phyloP scores from a whole-genome alignment of 2,113 vertebrate genomes.

The Pygoscelis adeliae region DNA sequence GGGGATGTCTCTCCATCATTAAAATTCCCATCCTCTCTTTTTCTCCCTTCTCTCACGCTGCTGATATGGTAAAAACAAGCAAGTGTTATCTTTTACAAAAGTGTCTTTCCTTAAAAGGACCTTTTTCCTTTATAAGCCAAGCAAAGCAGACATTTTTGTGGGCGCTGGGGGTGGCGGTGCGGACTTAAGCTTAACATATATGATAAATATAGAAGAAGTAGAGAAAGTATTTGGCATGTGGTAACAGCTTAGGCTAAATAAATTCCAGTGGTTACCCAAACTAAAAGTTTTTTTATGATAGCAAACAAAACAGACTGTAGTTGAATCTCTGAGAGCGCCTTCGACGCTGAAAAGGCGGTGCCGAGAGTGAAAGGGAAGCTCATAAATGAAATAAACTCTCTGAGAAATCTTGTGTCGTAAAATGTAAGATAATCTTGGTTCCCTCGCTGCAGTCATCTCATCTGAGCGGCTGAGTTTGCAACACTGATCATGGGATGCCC shows the following conservation, averaged over 20 bases:
- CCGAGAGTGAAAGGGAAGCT: background rate
- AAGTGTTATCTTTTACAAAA: background rate
- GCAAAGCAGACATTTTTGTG: slow-evolving; percentile 53
- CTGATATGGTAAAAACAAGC: background rate
- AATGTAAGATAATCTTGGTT: background rate
- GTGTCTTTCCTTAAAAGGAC: background rate
- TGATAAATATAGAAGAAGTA: slow-evolving; percentile 47
- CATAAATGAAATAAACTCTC: background rate
- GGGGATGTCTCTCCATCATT: background rate
- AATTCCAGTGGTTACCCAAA: slow-evolving; percentile 39
- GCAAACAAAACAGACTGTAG: background rate
- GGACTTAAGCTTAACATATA: slow-evolving; percentile 15
- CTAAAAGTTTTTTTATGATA: background rate
- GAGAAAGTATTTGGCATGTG: slow-evolving; percentile 24
- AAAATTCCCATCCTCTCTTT: background rate
- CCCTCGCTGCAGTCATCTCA: background rate
- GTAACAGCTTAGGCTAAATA: slow-evolving; percentile 16
- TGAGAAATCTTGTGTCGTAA: background rate
- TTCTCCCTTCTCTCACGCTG: background rate
- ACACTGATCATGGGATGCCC: background rate
- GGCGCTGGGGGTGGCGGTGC: background rate
- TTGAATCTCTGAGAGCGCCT: background rate
- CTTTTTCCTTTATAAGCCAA: background rate
- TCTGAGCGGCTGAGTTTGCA: background rate
- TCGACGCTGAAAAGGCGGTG: background rate